Base-by-base conservation (phyloP, 2,888 invertebrate species). In the Cheilosia pagana region DNA sequence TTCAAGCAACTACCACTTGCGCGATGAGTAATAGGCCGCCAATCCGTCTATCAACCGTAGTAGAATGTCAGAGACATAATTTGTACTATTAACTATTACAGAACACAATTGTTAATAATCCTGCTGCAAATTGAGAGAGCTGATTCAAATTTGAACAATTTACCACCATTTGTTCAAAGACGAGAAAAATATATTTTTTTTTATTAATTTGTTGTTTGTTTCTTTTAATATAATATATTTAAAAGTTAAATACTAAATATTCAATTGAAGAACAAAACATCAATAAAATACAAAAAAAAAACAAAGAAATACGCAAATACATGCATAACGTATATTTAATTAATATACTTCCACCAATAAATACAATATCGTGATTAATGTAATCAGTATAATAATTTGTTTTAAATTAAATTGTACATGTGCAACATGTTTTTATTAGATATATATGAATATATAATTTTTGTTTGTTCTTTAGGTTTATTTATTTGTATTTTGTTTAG, bases 311-410 rank as follows among this genome's bases (percentile, higher is more conserved):
- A 70, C 57, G 74, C 74, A 78, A 63, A 25, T 74, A 75, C 71
- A 87, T 85, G 81, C 72, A 81, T 86, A 87, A 87, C 82, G 87
- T 88, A 87, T 88, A 88, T 88, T 88, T 87, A 87, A 87, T 88
- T 87, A 88, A 88, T 88, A 88, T 87, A 87, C 87, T 87, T 87
- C 85, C 87, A 88, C 87, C 87, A 87, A 87, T 81, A 81, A 88
- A 87, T 88, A 88, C 87, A 87, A 87, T 87, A 86, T 87, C 87
- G 88, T 87, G 88, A 88, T 88, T 88, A 88, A 88, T 88, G 88
- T 88, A 88, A 88, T 88, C 88, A 87, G 87, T 87, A 87, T 87
- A 86, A 87, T 87, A 87, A 87, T 87, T 86, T 88, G 83, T 87
- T 86, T 87, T 85, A 86, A 87, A 87, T 87, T 86, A 87, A 81